Evolutionary conservation across 2,888 invertebrate species (phyloP).

Genomic region (Xylophagus ater): DNA sequence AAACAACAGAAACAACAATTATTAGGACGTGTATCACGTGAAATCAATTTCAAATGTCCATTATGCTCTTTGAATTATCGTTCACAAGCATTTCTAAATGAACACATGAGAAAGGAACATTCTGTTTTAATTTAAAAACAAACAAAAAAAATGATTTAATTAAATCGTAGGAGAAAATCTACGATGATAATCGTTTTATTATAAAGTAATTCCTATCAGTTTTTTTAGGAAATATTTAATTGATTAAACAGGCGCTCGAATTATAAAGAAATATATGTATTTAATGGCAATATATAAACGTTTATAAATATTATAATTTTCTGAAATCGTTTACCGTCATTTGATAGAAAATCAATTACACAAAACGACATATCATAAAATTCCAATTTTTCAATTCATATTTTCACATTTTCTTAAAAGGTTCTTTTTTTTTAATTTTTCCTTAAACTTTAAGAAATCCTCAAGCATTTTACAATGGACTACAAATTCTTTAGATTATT

Average conservation of each 20-base stretch:
- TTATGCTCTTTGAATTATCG: conserved; percentile 36
- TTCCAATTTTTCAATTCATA: neutral
- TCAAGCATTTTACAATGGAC: too few species aligned
- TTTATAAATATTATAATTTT: neutral
- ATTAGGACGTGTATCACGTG: conserved; percentile 16
- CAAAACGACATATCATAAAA: neutral
- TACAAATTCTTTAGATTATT: too few species aligned
- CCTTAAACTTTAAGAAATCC: too few species aligned
- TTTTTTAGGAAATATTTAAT: too few species aligned
- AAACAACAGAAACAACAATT: conserved; percentile 3
- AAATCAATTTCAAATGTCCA: conserved; percentile 34
- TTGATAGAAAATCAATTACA: neutral
- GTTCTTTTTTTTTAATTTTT: too few species aligned
- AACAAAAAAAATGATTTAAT: too few species aligned
- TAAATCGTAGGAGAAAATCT: too few species aligned
- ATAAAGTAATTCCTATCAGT: too few species aligned
- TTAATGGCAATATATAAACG: neutral
- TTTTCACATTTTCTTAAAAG: neutral
- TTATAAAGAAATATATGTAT: too few species aligned
- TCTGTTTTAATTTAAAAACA: conserved; percentile 31
- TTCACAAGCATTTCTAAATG: conserved; percentile 36
- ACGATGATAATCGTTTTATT: too few species aligned
- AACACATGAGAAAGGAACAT: conserved; percentile 39
- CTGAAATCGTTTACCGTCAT: too few species aligned
- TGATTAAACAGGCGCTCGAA: too few species aligned